Evolutionary conservation across 1,140 invertebrate species (phyloP), one percentile per base, ranked within the genome.

Genomic region (Nautilus pompilius): DNA sequence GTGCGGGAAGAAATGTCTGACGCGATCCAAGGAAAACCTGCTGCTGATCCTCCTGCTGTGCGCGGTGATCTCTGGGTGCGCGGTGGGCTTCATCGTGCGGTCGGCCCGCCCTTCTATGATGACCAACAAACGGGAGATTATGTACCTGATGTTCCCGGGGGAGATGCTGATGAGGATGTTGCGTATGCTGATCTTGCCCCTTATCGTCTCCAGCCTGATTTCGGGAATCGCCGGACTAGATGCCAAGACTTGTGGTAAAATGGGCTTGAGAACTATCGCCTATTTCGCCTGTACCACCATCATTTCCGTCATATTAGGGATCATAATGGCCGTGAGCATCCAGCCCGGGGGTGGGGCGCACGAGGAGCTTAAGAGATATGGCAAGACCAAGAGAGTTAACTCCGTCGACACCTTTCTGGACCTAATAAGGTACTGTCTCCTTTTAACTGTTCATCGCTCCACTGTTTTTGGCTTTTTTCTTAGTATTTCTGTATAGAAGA

Each of bases 281-380:
- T 98, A 96, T 82, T 98, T 98, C 80, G 88, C 93, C 75, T 88
- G 89, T 8, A 98, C 95, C 10, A 98, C 95, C 1, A 81, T 96
- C 20, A 45, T 78, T 36, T 73, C 74, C 3, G 79, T 80, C 10
- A 68, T 78, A 32, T 62, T 79, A 10, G 79, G 78, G 17, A 79
- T 80, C 28, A 73, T 80, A 17, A 70, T 82, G 65, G 72, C 71
- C 10, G 71, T 76, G 20, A 72, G 72, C 24, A 82, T 82, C 20
- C 65, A 74, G 48, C 80, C 80, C 1, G 80, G 80, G 4, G 84
- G 79, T 53, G 76, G 86, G 22, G 72, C 70, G 78, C 49, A 60
- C 32, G 65, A 57, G 36, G 62, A 69, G 24, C 68, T 79, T 20
- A 65, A 67, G 26, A 63, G 77, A 62, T 76, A 77, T 36, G 77